These are phyloP conservation scores for Amphiura filiformis DNA, from an alignment of 35 echinoderm and acorn worm species.

Conservation along the genomic window DNA sequence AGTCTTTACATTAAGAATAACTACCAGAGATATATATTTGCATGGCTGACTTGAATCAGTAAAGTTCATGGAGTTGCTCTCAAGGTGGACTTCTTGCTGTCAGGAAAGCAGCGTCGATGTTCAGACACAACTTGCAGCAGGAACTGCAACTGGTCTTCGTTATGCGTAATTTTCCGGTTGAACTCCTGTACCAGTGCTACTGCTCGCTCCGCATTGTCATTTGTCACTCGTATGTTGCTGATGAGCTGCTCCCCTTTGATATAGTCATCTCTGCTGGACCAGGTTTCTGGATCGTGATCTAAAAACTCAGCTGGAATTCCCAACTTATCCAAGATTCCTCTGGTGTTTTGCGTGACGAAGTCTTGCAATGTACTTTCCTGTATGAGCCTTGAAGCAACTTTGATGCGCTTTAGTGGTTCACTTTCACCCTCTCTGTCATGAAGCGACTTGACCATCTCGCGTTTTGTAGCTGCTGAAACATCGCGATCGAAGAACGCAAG, in stretches of 20 bases:
- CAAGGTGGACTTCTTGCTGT: slow-evolving; percentile 2
- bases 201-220: slow-evolving; percentile 11
- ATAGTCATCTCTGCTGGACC: slow-evolving; percentile 8
- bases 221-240: not conserved
- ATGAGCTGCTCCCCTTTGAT: not conserved
- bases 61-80: slow-evolving; percentile 9
- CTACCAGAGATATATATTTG: no score
- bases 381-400: not conserved
- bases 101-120: slow-evolving; percentile 2
- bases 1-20: no score
- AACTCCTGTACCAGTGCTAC: slow-evolving; percentile 8
- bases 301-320: no score
- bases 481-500: not conserved
- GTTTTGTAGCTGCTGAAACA: slow-evolving; percentile 15
- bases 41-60: no score
- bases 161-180: not conserved
- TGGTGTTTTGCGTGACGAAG: no score
- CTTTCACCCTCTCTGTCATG: not conserved
- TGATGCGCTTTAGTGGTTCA: not conserved
- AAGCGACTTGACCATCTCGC: not conserved
- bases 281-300: slow-evolving; percentile 10
- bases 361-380: not conserved
- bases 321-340: not conserved
- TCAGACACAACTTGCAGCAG: no score
- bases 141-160: slow-evolving; percentile 16